Percentiles rank a stretch among this genome's conserved stretches.
phyloP scores from a whole-genome alignment of 2,888 invertebrate species.

The Torymus tubicola region DNA sequence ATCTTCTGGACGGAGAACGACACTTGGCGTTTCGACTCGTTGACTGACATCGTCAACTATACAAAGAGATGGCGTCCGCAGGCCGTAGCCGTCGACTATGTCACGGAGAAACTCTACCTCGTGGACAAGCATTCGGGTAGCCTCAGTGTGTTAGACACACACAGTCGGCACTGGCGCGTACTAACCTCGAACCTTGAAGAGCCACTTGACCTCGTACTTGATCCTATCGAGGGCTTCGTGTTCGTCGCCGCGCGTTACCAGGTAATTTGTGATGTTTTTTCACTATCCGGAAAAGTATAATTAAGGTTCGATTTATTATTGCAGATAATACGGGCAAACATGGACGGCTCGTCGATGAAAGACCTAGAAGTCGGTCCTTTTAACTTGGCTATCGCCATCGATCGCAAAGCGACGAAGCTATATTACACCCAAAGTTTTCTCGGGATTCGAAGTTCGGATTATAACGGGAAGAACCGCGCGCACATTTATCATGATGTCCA shows the following conservation, averaged over 20 bases:
- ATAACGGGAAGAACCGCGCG: constrained; percentile 30
- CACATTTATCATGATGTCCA: neutral
- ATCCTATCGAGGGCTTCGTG: constrained; percentile 31
- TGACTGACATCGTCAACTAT: neutral
- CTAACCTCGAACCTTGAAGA: constrained; percentile 20
- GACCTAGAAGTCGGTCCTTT: neutral
- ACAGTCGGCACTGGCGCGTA: neutral
- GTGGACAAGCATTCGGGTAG: constrained; percentile 29
- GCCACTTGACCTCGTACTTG: constrained; percentile 28
- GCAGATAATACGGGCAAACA: constrained; percentile 38
- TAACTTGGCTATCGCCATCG: constrained; percentile 25
- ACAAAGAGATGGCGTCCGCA: constrained; percentile 21
- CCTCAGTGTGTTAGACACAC: constrained; percentile 26
- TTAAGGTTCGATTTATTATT: neutral
- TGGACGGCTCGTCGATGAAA: constrained; percentile 24
- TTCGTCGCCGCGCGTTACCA: constrained; percentile 18
- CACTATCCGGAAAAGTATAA: neutral
- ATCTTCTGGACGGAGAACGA: constrained; percentile 28
- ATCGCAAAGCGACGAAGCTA: constrained; percentile 27
- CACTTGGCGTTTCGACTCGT: neutral
- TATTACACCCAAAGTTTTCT: constrained; percentile 34
- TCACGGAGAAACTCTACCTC: constrained; percentile 41
- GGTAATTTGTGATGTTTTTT: constrained; percentile 13
- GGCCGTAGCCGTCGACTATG: constrained; percentile 30
- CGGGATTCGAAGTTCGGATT: constrained; percentile 33